Evolutionary conservation across 1,140 invertebrate species (phyloP).

Genomic region (Batillaria attramentaria): DNA sequence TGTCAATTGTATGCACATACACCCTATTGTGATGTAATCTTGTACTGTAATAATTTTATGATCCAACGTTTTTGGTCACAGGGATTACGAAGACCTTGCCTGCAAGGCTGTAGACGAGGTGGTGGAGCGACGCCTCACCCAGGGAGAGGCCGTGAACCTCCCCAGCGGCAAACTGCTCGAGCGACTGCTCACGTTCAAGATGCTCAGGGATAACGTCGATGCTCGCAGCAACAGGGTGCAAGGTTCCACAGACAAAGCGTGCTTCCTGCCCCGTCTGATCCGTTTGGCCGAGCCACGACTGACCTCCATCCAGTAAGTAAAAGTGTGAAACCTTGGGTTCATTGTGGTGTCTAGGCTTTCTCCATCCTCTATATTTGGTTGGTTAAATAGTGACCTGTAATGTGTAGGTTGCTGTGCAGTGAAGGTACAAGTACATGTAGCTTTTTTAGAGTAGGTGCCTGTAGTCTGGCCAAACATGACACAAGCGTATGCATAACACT

Average conservation of each 20-base stretch:
- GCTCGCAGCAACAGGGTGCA: not conserved
- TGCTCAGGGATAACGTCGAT: conserved; percentile 43
- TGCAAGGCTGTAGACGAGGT: conserved; percentile 60
- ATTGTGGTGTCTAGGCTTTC: not conserved
- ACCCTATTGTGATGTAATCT: not conserved
- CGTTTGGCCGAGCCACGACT: conserved; percentile 58
- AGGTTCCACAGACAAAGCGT: conserved; percentile 25
- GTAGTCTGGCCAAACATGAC: no score
- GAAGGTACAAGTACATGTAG: no score
- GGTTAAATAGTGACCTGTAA: no score
- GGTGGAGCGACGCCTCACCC: conserved; percentile 50
- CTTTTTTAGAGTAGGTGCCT: no score
- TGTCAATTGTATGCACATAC: not conserved
- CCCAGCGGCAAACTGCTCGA: conserved; percentile 69
- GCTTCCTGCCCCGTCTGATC: conserved; percentile 53
- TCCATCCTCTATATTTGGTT: not conserved
- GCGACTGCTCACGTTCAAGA: conserved; percentile 58
- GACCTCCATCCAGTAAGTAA: conserved; percentile 53
- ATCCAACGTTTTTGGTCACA: conserved; percentile 33
- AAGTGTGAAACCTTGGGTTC: not conserved
- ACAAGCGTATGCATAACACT: no score
- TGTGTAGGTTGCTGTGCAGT: no score
- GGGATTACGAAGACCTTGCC: conserved; percentile 69
- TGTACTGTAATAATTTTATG: not conserved
- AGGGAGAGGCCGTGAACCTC: conserved; percentile 54